Percentiles rank a stretch among this genome's conserved stretches.
phyloP scores from a whole-genome alignment of 2,888 invertebrate species.

The Zaprionus bogoriensis region DNA sequence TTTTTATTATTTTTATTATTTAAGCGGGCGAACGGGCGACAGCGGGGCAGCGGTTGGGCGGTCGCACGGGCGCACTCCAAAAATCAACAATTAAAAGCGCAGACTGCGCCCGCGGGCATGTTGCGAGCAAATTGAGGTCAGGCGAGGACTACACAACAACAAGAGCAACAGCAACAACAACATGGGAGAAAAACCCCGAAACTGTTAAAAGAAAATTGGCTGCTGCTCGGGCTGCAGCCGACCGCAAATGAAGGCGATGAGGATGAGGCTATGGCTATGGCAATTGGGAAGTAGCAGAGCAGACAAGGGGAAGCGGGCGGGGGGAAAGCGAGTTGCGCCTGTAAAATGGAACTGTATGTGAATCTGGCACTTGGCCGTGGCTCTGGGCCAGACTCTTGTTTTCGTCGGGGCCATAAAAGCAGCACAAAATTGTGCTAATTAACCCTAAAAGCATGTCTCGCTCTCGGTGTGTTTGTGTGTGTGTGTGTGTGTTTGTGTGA shows the following conservation, averaged over 20 bases:
- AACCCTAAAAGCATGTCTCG: conserved; percentile 70
- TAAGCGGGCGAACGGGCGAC: no score
- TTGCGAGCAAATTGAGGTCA: conserved; percentile 75
- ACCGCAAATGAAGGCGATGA: conserved; percentile 71
- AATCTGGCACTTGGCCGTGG: conserved; percentile 68
- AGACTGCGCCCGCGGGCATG: conserved; percentile 74
- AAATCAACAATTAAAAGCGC: conserved; percentile 76
- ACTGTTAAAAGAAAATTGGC: conserved; percentile 78
- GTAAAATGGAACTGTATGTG: conserved; percentile 35
- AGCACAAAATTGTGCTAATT: conserved; percentile 77
- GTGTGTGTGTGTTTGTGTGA: conserved; percentile 36
- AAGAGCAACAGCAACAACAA: neutral
- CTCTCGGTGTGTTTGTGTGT: conserved; percentile 36
- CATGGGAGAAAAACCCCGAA: conserved; percentile 48
- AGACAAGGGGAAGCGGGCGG: neutral
- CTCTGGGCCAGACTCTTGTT: conserved; percentile 69
- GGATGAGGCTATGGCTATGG: neutral
- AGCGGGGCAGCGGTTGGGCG: conserved; percentile 16
- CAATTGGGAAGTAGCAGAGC: neutral
- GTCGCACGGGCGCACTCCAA: conserved; percentile 43
- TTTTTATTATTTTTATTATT: conserved; percentile 75
- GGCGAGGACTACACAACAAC: conserved; percentile 23
- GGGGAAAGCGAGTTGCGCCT: neutral
- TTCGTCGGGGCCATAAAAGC: conserved; percentile 68
- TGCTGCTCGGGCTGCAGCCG: conserved; percentile 64